Conservation (phyloP, 2,113 vertebrate genomes). For the Mobula birostris region DNA sequence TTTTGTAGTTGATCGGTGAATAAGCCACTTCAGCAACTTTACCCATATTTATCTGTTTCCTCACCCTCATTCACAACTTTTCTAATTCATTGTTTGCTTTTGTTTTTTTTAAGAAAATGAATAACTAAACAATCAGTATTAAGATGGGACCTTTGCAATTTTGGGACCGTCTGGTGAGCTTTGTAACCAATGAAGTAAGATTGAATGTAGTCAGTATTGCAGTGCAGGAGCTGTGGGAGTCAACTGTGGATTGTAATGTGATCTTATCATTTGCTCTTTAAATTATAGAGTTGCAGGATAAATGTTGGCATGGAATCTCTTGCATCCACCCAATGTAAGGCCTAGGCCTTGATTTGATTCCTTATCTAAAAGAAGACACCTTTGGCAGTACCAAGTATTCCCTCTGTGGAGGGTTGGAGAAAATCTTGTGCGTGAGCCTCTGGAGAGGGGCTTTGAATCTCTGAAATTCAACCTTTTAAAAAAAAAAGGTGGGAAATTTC, state of each 20-base stretch:
- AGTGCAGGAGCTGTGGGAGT: background rate
- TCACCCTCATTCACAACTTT: background rate
- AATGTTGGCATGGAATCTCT: background rate
- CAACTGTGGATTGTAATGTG: background rate
- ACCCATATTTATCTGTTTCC: background rate
- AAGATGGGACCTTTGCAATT: background rate
- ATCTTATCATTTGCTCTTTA: background rate
- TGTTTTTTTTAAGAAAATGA: background rate
- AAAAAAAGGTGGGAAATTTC: background rate
- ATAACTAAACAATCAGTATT: too few species aligned
- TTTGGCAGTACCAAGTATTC: background rate
- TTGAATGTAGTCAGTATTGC: background rate
- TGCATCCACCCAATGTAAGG: too few species aligned
- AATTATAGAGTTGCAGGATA: background rate
- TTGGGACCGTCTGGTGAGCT: background rate
- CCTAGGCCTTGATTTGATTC: background rate
- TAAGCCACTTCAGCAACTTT: background rate
- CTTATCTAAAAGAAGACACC: background rate
- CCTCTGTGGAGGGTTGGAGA: background rate
- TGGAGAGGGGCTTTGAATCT: background rate
- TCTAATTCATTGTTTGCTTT: background rate
- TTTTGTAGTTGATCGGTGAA: background rate
- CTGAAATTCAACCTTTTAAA: background rate
- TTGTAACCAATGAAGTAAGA: background rate
- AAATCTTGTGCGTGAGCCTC: background rate